phyloP scores from a whole-genome alignment of 2,888 invertebrate genomes.

The Pantelozetes paolii region DNA sequence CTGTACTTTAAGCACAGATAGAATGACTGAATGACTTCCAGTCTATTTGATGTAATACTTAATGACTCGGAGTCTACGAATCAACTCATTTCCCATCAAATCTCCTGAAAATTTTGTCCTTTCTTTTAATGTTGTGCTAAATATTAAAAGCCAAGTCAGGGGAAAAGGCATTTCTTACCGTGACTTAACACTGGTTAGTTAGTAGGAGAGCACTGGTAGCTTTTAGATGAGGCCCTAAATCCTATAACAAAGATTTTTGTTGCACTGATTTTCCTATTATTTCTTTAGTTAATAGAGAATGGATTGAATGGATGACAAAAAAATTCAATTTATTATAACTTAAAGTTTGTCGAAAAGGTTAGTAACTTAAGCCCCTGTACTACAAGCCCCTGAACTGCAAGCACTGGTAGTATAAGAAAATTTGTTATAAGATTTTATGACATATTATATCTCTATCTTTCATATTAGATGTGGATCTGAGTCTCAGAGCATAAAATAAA shows the following conservation, averaged over 20 bases:
- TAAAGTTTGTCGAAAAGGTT: not conserved
- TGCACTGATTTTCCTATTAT: too few species aligned
- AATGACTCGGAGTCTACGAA: conserved; percentile 4
- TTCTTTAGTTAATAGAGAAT: too few species aligned
- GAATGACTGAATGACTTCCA: conserved; percentile 21
- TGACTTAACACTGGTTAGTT: too few species aligned
- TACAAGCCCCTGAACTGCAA: too few species aligned
- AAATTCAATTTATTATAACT: not conserved
- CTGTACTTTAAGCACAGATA: not conserved
- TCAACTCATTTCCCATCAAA: conserved; percentile 22
- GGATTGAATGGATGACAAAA: not conserved
- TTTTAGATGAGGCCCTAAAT: too few species aligned
- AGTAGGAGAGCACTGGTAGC: too few species aligned
- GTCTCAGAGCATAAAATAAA: too few species aligned
- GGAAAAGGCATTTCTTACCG: not conserved
- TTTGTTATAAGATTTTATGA: too few species aligned
- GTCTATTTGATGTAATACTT: conserved; percentile 14
- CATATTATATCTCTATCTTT: too few species aligned
- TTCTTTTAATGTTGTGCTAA: conserved; percentile 3
- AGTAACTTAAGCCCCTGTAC: not conserved
- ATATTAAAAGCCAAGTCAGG: not conserved
- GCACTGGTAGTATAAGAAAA: too few species aligned
- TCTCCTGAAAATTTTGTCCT: not conserved
- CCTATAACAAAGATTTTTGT: too few species aligned
- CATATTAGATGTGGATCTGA: too few species aligned